Conservation (phyloP, 2,113 vertebrate genomes). For the Leptodactylus fuscus region DNA sequence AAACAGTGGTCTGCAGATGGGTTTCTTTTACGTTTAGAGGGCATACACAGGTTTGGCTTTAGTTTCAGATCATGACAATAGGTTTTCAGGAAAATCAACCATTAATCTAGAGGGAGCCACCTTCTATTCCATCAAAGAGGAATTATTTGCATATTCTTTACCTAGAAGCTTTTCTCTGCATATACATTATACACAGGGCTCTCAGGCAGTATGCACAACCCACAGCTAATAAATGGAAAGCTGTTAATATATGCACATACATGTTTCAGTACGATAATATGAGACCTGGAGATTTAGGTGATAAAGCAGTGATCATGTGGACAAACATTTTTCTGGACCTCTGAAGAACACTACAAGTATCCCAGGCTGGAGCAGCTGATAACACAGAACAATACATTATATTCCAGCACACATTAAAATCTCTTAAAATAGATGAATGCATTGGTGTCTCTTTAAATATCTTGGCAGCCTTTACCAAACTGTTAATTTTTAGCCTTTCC, state of each 20-base stretch:
- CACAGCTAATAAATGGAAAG: background rate
- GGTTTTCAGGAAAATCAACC: no score
- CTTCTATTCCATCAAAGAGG: no score
- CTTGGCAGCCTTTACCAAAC: background rate
- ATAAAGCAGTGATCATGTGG: background rate
- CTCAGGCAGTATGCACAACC: background rate
- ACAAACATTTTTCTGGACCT: background rate
- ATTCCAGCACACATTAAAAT: background rate
- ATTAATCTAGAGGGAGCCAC: no score
- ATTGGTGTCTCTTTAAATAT: background rate
- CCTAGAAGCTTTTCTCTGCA: no score
- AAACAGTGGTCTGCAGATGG: no score
- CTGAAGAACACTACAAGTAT: background rate
- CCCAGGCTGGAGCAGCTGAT: background rate
- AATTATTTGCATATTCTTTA: no score
- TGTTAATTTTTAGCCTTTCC: conserved; percentile 20
- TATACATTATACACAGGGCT: no score
- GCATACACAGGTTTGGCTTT: no score
- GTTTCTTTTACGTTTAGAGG: no score
- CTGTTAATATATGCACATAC: background rate
- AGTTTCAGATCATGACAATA: no score
- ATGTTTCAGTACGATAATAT: background rate
- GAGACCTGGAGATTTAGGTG: background rate
- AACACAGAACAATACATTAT: background rate
- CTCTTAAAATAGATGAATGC: background rate